These are phyloP conservation scores for Entomyzon cyanotis DNA, from an alignment of 2,113 vertebrate species.

Conservation along the genomic window DNA sequence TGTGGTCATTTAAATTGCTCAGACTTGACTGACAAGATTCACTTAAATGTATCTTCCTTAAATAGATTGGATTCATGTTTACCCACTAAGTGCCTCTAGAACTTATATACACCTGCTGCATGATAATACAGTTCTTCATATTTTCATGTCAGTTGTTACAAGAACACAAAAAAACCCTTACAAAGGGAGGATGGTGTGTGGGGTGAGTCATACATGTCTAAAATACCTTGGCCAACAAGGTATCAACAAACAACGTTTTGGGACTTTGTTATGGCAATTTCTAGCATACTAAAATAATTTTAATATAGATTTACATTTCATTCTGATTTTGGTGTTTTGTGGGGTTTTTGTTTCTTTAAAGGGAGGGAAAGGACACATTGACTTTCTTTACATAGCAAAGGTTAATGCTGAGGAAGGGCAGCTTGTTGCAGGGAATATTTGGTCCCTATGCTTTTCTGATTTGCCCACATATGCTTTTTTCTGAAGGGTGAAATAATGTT, in stretches of 20 bases:
- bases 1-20: neutral
- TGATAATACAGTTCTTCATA: neutral
- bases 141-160: neutral
- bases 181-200: too few relatives aligned
- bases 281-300: neutral
- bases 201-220: accelerated
- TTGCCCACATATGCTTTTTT: neutral
- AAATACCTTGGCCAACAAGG: neutral
- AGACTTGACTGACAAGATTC: neutral
- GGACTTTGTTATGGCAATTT: neutral
- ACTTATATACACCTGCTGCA: neutral
- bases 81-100: neutral
- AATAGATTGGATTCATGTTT: neutral
- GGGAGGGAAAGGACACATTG: neutral
- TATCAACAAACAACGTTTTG: neutral
- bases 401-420: neutral
- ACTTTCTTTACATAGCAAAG: neutral
- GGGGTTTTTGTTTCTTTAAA: accelerated
- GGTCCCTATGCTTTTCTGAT: neutral
- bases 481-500: neutral
- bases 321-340: neutral
- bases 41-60: neutral
- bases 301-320: neutral
- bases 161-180: neutral
- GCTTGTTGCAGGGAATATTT: neutral